phyloP scores from a whole-genome alignment of 1,140 invertebrate species.

The Bilobella aurantiaca region DNA sequence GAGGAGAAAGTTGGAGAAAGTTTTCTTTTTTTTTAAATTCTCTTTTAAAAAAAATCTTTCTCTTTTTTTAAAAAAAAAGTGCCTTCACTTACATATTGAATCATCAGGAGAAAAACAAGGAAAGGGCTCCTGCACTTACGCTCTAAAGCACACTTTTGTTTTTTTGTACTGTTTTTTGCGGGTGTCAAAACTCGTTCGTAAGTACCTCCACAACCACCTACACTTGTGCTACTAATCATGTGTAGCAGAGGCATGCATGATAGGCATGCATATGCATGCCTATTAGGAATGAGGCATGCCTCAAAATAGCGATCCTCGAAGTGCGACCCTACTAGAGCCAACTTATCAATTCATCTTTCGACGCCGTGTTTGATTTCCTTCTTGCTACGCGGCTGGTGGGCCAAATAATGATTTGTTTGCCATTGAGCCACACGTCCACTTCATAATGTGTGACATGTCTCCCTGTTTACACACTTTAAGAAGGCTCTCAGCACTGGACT shows the following conservation, averaged over 20 bases:
- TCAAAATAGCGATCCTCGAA: slow-evolving; percentile 27
- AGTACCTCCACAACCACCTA: too few species aligned
- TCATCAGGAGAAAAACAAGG: slow-evolving; percentile 24
- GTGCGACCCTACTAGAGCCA: neutral
- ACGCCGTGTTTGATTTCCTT: neutral
- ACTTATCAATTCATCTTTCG: neutral
- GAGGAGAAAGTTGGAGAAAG: neutral
- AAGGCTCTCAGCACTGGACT: too few species aligned
- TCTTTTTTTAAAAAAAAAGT: neutral
- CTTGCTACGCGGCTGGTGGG: neutral
- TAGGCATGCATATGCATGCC: too few species aligned
- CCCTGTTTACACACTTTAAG: neutral
- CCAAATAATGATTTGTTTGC: too few species aligned
- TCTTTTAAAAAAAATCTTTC: neutral
- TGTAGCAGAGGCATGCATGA: too few species aligned
- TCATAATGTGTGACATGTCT: neutral
- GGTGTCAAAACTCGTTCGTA: too few species aligned
- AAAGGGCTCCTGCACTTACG: neutral
- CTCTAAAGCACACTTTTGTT: too few species aligned
- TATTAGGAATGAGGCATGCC: slow-evolving; percentile 34
- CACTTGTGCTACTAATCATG: too few species aligned
- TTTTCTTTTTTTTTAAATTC: neutral
- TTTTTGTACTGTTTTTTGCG: too few species aligned
- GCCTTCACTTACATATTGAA: slow-evolving; percentile 19
- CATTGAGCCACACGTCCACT: too few species aligned